Evolutionary conservation across 2,113 vertebrate species (phyloP).

Genomic region (Corythoichthys intestinalis): DNA sequence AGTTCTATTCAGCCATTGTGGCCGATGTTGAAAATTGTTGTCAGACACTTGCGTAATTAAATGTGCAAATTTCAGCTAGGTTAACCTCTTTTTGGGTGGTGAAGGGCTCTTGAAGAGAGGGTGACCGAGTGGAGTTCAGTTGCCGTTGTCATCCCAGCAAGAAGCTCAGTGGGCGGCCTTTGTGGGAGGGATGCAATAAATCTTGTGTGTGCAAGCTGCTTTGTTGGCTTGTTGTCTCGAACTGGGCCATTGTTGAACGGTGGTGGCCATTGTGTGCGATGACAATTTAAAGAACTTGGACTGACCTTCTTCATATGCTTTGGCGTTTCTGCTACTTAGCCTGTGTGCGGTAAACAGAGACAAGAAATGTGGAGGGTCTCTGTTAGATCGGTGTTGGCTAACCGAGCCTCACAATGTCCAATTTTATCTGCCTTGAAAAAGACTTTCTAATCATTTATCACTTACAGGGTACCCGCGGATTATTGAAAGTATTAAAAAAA

Average conservation of each 20-base stretch:
- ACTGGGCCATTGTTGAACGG: conserved; percentile 53
- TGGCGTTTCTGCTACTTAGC: conserved; percentile 46
- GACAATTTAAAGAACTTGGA: conserved; percentile 54
- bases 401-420: too few relatives aligned
- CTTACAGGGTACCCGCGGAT: too few relatives aligned
- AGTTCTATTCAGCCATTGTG: background rate
- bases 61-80: background rate
- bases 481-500: too few relatives aligned
- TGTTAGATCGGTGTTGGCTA: background rate
- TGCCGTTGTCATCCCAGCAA: conserved; percentile 20
- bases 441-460: too few relatives aligned
- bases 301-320: conserved; percentile 65
- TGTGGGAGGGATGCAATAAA: conserved; percentile 62
- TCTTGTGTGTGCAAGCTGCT: conserved; percentile 61
- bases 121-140: conserved; percentile 52
- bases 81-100: conserved; percentile 35
- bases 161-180: conserved; percentile 63
- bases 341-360: conserved; percentile 65
- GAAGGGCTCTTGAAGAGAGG: conserved; percentile 46
- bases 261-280: conserved; percentile 54
- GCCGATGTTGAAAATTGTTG: background rate
- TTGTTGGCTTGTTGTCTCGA: conserved; percentile 69
- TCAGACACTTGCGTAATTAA: background rate
- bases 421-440: too few relatives aligned
- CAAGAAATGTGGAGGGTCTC: conserved; percentile 41